Conservation (phyloP, 2,888 invertebrate genomes). For the Clistopyga incitator region DNA sequence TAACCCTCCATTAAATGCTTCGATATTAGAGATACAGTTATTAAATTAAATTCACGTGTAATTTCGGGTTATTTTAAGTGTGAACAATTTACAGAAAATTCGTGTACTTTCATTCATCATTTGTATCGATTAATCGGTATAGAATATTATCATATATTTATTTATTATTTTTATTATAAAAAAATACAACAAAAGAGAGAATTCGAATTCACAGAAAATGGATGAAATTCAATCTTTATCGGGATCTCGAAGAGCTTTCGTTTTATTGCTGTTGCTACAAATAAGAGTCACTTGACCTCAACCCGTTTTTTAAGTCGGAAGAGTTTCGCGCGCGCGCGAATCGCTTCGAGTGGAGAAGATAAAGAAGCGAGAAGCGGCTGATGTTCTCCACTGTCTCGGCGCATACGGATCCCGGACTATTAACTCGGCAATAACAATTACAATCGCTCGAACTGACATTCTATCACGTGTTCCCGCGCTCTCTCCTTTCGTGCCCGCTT, state of each 20-base stretch:
- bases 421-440: constrained; percentile 67
- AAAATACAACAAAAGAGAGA: too few relatives aligned
- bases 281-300: constrained; percentile 3
- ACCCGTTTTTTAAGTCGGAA: not conserved
- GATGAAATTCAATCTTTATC: constrained; percentile 50
- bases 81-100: too few relatives aligned
- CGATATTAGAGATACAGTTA: constrained; percentile 13
- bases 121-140: not conserved
- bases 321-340: constrained; percentile 21
- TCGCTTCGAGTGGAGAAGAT: constrained; percentile 1
- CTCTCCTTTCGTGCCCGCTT: constrained; percentile 39
- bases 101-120: too few relatives aligned
- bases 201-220: constrained; percentile 42
- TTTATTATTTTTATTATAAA: not conserved
- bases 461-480: constrained; percentile 58
- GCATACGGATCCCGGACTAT: constrained; percentile 60
- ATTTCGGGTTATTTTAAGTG: not conserved
- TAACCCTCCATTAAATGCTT: not conserved
- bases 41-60: not conserved
- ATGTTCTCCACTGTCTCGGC: constrained; percentile 9
- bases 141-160: too few relatives aligned
- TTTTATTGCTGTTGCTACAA: constrained; percentile 6
- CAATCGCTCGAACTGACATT: constrained; percentile 62
- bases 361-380: not conserved
- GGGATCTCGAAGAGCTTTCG: constrained; percentile 1